Conservation (phyloP, 2,888 invertebrate genomes). For the Syrphus vitripennis region DNA sequence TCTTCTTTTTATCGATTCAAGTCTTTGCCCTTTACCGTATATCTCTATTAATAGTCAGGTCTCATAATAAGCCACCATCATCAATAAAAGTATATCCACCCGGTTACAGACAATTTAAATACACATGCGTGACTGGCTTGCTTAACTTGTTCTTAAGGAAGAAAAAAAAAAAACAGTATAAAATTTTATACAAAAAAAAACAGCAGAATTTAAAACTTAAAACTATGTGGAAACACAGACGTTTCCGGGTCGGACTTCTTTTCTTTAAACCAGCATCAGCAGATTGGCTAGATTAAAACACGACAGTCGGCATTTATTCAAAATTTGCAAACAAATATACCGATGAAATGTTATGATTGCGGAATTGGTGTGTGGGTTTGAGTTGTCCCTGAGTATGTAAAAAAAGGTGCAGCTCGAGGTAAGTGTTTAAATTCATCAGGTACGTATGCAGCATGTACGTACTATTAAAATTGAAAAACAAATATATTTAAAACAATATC, state of each 20-base stretch:
- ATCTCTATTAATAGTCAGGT: not conserved
- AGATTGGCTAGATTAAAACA: too few species aligned
- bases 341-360: too few species aligned
- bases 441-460: too few species aligned
- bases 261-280: not conserved
- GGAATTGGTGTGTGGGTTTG: too few species aligned
- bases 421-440: too few species aligned
- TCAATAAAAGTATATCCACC: not conserved
- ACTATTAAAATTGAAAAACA: too few species aligned
- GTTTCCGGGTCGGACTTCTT: not conserved
- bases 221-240: not conserved
- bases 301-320: too few species aligned
- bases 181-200: not conserved
- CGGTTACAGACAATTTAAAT: not conserved
- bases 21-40: not conserved
- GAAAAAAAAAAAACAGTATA: not conserved
- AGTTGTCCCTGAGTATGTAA: too few species aligned
- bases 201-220: not conserved
- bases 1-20: not conserved
- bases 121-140: not conserved
- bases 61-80: not conserved
- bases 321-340: too few species aligned
- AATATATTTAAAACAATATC: too few species aligned
- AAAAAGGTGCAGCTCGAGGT: too few species aligned
- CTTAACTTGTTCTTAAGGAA: not conserved